phyloP scores from a whole-genome alignment of 2,888 invertebrate species.

The Carterocephalus palaemon region DNA sequence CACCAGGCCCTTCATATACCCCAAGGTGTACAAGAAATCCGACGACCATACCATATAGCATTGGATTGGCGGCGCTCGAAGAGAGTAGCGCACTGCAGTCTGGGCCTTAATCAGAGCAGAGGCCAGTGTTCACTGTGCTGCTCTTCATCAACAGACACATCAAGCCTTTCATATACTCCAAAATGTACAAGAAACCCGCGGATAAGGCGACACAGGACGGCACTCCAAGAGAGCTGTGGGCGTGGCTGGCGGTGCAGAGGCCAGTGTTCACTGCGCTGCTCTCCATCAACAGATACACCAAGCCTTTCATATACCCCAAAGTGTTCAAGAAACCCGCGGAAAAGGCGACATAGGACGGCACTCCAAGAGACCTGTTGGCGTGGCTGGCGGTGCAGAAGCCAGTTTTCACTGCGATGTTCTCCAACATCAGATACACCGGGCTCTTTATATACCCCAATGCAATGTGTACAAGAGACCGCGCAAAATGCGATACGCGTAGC shows the following conservation, averaged over 20 bases:
- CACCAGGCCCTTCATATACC: conserved; percentile 53
- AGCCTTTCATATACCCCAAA: conserved; percentile 50
- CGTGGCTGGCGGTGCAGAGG: conserved; percentile 24
- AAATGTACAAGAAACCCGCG: conserved; percentile 27
- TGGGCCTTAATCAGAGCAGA: too few species aligned
- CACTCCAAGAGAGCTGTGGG: conserved; percentile 47
- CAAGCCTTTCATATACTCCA: conserved; percentile 50
- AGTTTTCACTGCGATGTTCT: conserved; percentile 51
- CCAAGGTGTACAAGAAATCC: conserved; percentile 33
- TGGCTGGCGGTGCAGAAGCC: conserved; percentile 33
- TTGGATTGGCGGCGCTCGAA: conserved; percentile 47
- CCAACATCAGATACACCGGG: conserved; percentile 52
- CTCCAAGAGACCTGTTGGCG: conserved; percentile 49
- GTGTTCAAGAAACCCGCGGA: conserved; percentile 25
- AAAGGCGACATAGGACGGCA: too few species aligned
- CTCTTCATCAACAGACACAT: conserved; percentile 58
- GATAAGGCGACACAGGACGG: too few species aligned
- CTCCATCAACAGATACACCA: conserved; percentile 53
- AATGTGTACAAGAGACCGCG: conserved; percentile 24
- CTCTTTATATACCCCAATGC: conserved; percentile 53
- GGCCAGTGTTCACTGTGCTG: conserved; percentile 47
- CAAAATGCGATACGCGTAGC: too few species aligned
- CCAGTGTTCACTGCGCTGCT: conserved; percentile 53
- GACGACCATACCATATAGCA: too few species aligned
- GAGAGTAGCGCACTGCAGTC: conserved; percentile 41